Evolutionary conservation across 1,140 invertebrate genomes (phyloP).

Genomic region (Cyphomyrmex costatus): DNA sequence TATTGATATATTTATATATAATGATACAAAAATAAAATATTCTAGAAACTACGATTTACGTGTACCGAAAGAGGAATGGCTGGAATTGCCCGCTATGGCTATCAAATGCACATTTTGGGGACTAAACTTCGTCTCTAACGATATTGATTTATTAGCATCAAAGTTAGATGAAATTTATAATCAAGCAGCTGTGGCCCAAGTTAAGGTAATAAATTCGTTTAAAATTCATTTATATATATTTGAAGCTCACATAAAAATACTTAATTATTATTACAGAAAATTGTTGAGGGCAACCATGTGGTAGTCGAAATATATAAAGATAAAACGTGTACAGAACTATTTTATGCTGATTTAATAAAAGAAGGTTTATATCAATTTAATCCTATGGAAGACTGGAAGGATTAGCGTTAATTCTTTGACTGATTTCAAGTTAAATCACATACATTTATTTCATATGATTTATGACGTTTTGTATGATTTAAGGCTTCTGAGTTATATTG

Average conservation of each 20-base stretch:
- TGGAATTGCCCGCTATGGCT: slow-evolving; percentile 73
- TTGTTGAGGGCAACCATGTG: not conserved
- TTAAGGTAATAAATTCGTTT: slow-evolving; percentile 71
- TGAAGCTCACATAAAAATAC: slow-evolving; percentile 11
- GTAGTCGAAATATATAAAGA: slow-evolving; percentile 72
- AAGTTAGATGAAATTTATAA: slow-evolving; percentile 27
- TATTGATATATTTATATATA: not conserved
- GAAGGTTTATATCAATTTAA: slow-evolving; percentile 67
- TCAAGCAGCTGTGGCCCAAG: slow-evolving; percentile 51
- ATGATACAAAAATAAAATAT: slow-evolving; percentile 3
- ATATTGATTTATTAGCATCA: not conserved
- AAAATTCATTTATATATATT: slow-evolving; percentile 7
- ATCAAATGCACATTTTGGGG: slow-evolving; percentile 76
- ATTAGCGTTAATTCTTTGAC: not conserved
- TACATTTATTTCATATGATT: not conserved
- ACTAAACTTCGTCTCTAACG: slow-evolving; percentile 22
- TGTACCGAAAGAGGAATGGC: slow-evolving; percentile 76
- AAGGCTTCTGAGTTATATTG: not conserved
- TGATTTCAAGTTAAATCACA: not conserved
- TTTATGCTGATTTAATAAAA: slow-evolving; percentile 71
- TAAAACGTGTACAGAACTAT: slow-evolving; percentile 49
- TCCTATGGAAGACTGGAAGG: not conserved
- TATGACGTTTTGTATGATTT: not conserved
- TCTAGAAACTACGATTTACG: slow-evolving; percentile 63
- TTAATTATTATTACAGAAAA: slow-evolving; percentile 61